Evolutionary conservation across 1,140 invertebrate species (phyloP).

Genomic region (Sweltsa coloradensis): DNA sequence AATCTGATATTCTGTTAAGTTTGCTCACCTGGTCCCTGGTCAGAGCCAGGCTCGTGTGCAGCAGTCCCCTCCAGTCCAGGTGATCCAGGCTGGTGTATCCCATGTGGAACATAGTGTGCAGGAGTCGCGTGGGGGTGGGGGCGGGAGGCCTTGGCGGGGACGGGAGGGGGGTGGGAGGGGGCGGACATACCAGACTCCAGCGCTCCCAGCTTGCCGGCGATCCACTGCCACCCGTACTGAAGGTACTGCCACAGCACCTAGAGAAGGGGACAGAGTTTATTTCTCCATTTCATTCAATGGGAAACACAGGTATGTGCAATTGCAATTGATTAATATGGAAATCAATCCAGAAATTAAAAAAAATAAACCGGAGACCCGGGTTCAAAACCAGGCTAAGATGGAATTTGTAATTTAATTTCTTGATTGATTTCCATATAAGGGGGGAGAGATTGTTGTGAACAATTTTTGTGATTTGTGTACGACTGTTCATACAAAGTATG

Average conservation of each 20-base stretch:
- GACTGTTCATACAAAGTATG: no score
- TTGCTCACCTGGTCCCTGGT: constrained; percentile 35
- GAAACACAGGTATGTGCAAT: neutral
- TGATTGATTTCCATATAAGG: neutral
- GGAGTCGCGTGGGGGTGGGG: constrained; percentile 35
- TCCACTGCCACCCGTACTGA: constrained; percentile 48
- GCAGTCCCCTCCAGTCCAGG: constrained; percentile 38
- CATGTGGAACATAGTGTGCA: constrained; percentile 66
- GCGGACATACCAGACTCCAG: constrained; percentile 21
- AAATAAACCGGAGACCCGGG: no score
- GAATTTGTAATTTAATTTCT: neutral
- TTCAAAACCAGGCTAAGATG: no score
- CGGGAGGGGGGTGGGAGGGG: constrained; percentile 27
- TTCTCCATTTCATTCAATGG: neutral
- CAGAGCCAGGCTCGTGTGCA: constrained; percentile 39
- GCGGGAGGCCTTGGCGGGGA: constrained; percentile 21
- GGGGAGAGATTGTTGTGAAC: no score
- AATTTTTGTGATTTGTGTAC: no score
- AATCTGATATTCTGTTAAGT: no score
- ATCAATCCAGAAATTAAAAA: neutral
- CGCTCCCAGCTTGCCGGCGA: constrained; percentile 42
- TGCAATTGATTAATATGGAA: neutral
- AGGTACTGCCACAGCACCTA: constrained; percentile 55
- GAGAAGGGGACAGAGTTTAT: constrained; percentile 16
- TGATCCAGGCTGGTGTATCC: constrained; percentile 55